Evolutionary conservation across 1,140 invertebrate genomes (phyloP), one percentile per base, ranked within the genome.

Genomic region (Nephotettix cincticeps): DNA sequence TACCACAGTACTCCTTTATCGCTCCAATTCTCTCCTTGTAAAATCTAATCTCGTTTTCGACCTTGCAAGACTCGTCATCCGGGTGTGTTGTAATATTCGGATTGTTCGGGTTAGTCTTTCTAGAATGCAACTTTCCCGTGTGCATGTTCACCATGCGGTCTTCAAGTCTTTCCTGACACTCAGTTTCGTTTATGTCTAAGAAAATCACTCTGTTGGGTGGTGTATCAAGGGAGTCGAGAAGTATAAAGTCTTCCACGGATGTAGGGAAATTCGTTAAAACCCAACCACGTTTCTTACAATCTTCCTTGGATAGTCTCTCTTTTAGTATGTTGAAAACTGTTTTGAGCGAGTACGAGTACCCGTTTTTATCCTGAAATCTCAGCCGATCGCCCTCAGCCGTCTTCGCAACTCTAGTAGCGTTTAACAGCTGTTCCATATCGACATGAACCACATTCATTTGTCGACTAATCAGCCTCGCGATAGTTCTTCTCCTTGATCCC

Each of bases 261-360:
- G 78, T 80, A 0, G 87, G 86, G 75, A 84, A 89, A 3, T 83
- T 84, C 13, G 83, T 86, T 29, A 90, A 75, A 23, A 89, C 81
- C 86, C 87, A 90, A 0, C 88, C 88, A 45, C 81, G 79, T 40
- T 83, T 81, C 17, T 87, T 75, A 74, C 85, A 87, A 69, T 88
- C 86, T 70, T 83, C 68, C 4, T 70, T 64, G 1, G 76, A 65
- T 36, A 82, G 36, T 54, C 77, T 73, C 67, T 79, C 74, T 79
- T 81, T 30, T 43, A 51, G 1, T 76, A 80, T 77, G 66, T 80
- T 71, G 17, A 81, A 67, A 3, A 78, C 71, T 77, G 84, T 74
- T 0, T 84, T 61, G 6, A 27, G 13, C n/a, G 56, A 6, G 23
- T 61, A 61, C 1, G 4, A 11, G 9, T 4, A 27, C 23, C 23